Percentiles rank a stretch among this genome's conserved stretches.
phyloP scores from a whole-genome alignment of 2,888 invertebrate species.

The Lasioglossum malachurum region DNA sequence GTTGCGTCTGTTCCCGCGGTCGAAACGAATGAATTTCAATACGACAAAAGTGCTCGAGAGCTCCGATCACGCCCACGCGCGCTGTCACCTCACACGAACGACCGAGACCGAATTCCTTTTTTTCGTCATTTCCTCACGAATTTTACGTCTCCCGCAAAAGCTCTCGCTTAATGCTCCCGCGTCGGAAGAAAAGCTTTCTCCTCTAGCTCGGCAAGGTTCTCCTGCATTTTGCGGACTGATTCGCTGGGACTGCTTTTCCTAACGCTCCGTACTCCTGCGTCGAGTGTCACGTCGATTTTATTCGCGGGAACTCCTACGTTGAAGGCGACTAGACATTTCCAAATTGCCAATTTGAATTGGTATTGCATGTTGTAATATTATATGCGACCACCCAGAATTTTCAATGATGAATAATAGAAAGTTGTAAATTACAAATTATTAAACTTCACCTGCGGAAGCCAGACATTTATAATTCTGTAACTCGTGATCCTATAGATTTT shows the following conservation, averaged over 20 bases:
- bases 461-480: no score
- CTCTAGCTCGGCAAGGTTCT: not conserved
- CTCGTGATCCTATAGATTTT: no score
- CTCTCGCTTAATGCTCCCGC: not conserved
- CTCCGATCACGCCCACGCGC: not conserved
- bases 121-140: not conserved
- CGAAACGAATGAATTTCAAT: slow-evolving; percentile 31
- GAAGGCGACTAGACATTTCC: not conserved
- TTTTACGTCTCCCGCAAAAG: not conserved
- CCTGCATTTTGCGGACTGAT: not conserved
- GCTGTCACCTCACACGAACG: not conserved
- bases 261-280: not conserved
- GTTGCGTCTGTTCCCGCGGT: not conserved
- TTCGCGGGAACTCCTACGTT: not conserved
- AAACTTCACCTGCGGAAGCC: no score
- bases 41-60: slow-evolving; percentile 24
- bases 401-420: not conserved
- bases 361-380: not conserved
- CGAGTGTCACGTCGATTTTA: not conserved
- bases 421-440: no score
- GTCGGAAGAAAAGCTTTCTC: not conserved
- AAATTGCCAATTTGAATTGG: not conserved
- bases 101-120: not conserved
- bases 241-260: not conserved
- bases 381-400: not conserved